A percentile compares a stretch with the other conserved stretches of the same genome.
Evolutionary conservation across 2,797 vertebrate genomes (phyloP).

Genomic region (Arctocebus calabarensis): DNA sequence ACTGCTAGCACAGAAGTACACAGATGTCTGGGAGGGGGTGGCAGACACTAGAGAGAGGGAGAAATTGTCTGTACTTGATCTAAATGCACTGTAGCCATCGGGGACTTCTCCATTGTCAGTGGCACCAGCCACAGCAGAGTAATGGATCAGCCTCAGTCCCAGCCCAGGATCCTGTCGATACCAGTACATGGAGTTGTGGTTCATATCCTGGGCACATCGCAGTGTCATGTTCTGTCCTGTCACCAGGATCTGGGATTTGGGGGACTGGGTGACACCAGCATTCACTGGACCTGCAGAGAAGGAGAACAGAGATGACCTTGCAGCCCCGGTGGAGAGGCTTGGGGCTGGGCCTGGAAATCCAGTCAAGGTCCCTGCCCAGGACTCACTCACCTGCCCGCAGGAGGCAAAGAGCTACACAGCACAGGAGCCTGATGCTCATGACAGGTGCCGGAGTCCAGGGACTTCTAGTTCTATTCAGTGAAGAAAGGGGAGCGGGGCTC

Average conservation of each 20-base stretch:
- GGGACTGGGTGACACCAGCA: neutral
- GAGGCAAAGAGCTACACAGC: neutral
- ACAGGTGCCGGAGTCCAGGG: rapidly evolving
- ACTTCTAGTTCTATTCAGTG: no score
- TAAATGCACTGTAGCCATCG: neutral
- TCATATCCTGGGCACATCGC: neutral
- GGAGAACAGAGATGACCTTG: neutral
- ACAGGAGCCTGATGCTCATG: neutral
- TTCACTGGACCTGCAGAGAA: neutral
- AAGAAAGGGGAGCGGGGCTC: rapidly evolving
- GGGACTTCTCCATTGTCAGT: neutral
- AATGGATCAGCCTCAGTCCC: neutral
- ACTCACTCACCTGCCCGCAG: slow-evolving; percentile 20
- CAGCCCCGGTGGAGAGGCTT: rapidly evolving
- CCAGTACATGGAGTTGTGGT: slow-evolving; percentile 21
- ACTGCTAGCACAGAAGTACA: slow-evolving; percentile 67
- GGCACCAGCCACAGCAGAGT: rapidly evolving
- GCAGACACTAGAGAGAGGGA: rapidly evolving
- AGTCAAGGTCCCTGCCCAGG: rapidly evolving
- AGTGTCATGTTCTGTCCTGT: neutral
- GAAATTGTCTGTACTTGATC: rapidly evolving
- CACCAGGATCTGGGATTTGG: neutral
- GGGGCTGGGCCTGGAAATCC: rapidly evolving
- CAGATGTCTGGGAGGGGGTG: slow-evolving; percentile 9
- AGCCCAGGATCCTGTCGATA: slow-evolving; percentile 33